Conservation (phyloP, 2,113 vertebrate genomes). For the Haplochromis vanheusdeni region DNA sequence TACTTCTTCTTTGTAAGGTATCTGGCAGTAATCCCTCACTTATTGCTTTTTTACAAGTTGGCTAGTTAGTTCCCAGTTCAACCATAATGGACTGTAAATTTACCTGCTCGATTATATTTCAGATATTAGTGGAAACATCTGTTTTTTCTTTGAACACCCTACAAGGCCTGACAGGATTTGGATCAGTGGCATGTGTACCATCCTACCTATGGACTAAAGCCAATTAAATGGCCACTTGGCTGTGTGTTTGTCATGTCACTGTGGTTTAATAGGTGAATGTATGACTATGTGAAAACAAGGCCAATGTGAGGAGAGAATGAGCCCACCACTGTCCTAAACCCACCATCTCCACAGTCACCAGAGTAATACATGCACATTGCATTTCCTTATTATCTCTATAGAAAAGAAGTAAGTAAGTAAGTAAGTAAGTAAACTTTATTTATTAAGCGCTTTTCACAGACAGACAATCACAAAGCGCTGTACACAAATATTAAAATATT, state of each 20-base stretch:
- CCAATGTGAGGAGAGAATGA: not conserved
- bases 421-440: too few species aligned
- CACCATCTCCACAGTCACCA: not conserved
- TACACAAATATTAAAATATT: too few species aligned
- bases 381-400: not conserved
- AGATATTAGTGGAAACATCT: not conserved
- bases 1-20: not conserved
- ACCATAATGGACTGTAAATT: not conserved
- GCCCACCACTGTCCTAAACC: not conserved
- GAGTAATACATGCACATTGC: not conserved
- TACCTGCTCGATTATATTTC: not conserved
- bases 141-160: not conserved
- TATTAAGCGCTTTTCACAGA: too few species aligned
- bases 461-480: too few species aligned
- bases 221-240: not conserved
- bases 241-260: not conserved
- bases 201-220: not conserved
- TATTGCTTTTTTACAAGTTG: not conserved
- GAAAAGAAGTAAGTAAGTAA: too few species aligned
- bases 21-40: not conserved
- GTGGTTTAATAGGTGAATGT: not conserved
- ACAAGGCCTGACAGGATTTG: not conserved
- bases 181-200: not conserved
- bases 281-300: not conserved
- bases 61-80: not conserved